Conservation (phyloP, 2,888 invertebrate species). For the Abrostola triplasia region DNA sequence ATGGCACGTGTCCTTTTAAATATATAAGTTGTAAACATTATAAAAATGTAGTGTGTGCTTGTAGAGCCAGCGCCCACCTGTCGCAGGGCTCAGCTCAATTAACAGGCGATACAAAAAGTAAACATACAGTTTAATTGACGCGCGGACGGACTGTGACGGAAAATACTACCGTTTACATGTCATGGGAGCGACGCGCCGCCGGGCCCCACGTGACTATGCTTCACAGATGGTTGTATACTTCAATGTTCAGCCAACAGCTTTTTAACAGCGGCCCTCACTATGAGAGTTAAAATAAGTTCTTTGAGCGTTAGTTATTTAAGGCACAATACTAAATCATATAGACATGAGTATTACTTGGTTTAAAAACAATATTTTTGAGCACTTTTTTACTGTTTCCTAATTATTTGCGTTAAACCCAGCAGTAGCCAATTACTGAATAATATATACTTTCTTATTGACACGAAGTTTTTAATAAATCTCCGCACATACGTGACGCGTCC, state of each 20-base stretch:
- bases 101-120: conserved; percentile 37
- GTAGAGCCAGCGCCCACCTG: not conserved
- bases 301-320: too few relatives aligned
- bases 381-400: too few relatives aligned
- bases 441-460: conserved; percentile 19
- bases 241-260: too few relatives aligned
- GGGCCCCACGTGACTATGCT: too few relatives aligned
- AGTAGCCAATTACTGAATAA: conserved; percentile 5
- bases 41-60: not conserved
- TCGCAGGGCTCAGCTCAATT: conserved; percentile 26
- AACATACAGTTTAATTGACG: conserved; percentile 40
- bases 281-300: too few relatives aligned
- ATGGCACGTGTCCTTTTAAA: not conserved
- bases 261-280: too few relatives aligned
- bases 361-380: too few relatives aligned
- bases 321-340: too few relatives aligned
- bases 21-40: not conserved
- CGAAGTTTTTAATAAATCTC: conserved; percentile 1
- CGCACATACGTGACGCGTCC: conserved; percentile 19
- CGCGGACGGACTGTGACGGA: conserved; percentile 20
- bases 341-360: too few relatives aligned
- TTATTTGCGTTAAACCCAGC: not conserved
- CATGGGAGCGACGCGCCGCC: not conserved
- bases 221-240: not conserved
- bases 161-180: conserved; percentile 14